phyloP scores from a whole-genome alignment of 2,113 vertebrate genomes.

The Proteles cristata region DNA sequence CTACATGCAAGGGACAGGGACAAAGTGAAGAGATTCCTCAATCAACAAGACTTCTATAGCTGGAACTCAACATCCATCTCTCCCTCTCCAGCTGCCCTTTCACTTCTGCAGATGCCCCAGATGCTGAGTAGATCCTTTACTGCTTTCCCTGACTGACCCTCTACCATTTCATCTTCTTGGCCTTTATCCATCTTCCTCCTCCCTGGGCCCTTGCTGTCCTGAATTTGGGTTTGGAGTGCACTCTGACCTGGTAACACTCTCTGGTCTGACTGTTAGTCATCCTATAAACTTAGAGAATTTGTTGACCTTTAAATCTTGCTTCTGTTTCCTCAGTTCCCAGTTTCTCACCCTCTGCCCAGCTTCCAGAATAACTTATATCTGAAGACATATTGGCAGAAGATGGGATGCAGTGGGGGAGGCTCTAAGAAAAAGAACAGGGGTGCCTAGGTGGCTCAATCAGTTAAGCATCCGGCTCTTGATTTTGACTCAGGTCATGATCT shows the following conservation, averaged over 20 bases:
- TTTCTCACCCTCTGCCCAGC: slow-evolving; percentile 29
- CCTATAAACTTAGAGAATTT: slow-evolving; percentile 9
- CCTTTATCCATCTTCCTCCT: neutral
- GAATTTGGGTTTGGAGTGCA: neutral
- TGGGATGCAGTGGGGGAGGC: neutral
- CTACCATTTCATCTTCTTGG: neutral
- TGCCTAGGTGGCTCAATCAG: too few relatives aligned
- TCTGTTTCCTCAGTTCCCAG: neutral
- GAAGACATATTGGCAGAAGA: slow-evolving; percentile 35
- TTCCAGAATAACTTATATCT: slow-evolving; percentile 43
- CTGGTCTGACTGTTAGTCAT: neutral
- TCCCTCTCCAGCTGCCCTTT: neutral
- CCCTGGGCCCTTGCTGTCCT: neutral
- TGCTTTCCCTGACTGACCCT: neutral
- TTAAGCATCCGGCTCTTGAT: too few relatives aligned
- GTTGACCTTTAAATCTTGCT: slow-evolving; percentile 49
- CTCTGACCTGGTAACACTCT: neutral
- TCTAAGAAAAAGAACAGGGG: neutral
- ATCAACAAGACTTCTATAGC: neutral
- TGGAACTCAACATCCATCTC: neutral
- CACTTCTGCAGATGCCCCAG: neutral
- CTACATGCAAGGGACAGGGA: neutral
- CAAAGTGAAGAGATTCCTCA: neutral
- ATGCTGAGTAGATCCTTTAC: neutral
- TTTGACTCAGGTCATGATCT: too few relatives aligned